Evolutionary conservation across 1,140 invertebrate genomes (phyloP).

Genomic region (Trichonephila inaurata): DNA sequence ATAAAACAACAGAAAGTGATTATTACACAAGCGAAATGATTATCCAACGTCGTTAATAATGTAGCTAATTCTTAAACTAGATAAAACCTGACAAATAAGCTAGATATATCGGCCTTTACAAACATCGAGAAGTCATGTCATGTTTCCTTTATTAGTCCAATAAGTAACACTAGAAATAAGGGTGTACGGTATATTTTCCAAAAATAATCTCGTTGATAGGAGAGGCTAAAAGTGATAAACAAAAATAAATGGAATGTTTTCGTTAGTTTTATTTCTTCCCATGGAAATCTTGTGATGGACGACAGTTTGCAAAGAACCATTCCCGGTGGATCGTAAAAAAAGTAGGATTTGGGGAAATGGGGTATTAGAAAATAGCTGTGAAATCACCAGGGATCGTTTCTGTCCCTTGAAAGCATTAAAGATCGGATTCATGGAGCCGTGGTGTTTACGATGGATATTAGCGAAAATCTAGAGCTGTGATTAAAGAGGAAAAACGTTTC

Average conservation of each 20-base stretch:
- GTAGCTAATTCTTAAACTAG: neutral
- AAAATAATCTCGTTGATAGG: neutral
- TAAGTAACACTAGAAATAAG: neutral
- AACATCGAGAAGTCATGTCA: neutral
- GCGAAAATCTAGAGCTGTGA: neutral
- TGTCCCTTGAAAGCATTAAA: neutral
- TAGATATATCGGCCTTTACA: too few species aligned
- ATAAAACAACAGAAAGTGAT: neutral
- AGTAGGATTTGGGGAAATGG: neutral
- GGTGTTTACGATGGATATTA: neutral
- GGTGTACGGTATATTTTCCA: neutral
- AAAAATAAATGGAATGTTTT: neutral
- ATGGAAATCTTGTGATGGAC: constrained; percentile 14
- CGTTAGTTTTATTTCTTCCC: neutral
- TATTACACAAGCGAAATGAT: too few species aligned
- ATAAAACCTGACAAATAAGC: neutral
- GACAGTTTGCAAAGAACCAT: constrained; percentile 30
- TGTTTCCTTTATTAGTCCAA: neutral
- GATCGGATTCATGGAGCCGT: neutral
- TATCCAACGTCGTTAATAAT: too few species aligned
- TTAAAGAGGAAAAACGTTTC: neutral
- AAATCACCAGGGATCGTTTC: neutral
- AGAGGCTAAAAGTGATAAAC: neutral
- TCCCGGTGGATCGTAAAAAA: neutral
- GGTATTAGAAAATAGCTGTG: neutral